A percentile compares a stretch with the other conserved stretches of the same genome.
phyloP scores from a whole-genome alignment of 2,888 invertebrate species.

The Muscina levida region DNA sequence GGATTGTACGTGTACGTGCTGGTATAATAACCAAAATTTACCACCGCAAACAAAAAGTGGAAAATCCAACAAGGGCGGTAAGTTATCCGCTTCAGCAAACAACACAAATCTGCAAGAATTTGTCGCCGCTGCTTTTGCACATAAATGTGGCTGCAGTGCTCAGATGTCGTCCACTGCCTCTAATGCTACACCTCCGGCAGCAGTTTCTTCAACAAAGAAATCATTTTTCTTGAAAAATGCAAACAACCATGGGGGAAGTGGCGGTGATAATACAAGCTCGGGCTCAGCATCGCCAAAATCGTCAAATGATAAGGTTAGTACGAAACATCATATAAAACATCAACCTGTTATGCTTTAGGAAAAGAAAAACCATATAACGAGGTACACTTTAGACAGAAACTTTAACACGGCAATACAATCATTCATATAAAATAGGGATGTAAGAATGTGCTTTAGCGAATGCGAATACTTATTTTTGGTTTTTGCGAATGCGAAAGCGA shows the following conservation, averaged over 20 bases:
- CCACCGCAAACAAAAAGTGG: slow-evolving; percentile 36
- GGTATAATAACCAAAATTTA: slow-evolving; percentile 50
- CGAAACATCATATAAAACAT: no score
- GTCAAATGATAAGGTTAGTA: slow-evolving; percentile 51
- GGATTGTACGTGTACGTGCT: slow-evolving; percentile 45
- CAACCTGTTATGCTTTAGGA: no score
- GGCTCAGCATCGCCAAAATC: slow-evolving; percentile 25
- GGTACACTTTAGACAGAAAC: no score
- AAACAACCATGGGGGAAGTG: slow-evolving; percentile 12
- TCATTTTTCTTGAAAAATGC: slow-evolving; percentile 55
- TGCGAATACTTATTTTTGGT: no score
- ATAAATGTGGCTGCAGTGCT: slow-evolving; percentile 11
- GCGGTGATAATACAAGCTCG: neutral
- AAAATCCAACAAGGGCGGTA: slow-evolving; percentile 22
- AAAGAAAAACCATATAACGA: no score
- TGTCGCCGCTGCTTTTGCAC: slow-evolving; percentile 11
- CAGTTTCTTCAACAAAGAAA: slow-evolving; percentile 48
- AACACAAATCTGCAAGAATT: slow-evolving; percentile 44
- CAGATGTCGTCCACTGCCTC: slow-evolving; percentile 35
- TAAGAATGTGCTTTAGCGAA: no score
- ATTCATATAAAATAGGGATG: no score
- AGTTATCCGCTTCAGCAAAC: slow-evolving; percentile 11
- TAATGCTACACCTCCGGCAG: slow-evolving; percentile 34
- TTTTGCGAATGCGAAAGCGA: no score
- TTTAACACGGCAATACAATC: no score